Base-by-base conservation (phyloP, 2,888 invertebrate species). In the Leptinotarsa haldemani region DNA sequence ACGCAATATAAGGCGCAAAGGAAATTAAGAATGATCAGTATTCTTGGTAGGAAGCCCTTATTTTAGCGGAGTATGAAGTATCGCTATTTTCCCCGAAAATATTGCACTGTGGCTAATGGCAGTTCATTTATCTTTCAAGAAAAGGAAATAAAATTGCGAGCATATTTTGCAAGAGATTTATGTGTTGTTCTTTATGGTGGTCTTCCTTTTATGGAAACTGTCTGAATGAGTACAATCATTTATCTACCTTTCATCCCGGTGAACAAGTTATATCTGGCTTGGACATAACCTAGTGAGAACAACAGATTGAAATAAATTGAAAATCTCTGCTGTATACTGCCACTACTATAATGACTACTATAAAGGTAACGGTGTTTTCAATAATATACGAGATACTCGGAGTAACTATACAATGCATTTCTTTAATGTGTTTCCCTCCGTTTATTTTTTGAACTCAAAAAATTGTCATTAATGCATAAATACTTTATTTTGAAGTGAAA, bases 91-190 rank as follows among this genome's bases (percentile, higher is more conserved):
- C 40, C 9, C 30, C 61, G n/a, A 61, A 61, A 61, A 61, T 61
- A 40, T 61, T 40, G n/a, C 61, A n/a, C 15, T 30, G 40, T n/a
- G n/a, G 61, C 25, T 61, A 61, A 61, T 61, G 61, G n/a, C 61
- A 16, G 30, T 61, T 25, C 61, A 61, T 61, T 61, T 40, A 61
- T 61, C 61, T 30, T 61, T 30, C 61, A 30, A 40, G 30, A 9
- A 30, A 40, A 40, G 30, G 61, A 61, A 61, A 61, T 40, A 61
- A 40, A 61, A 61, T 40, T 61, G 40, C 61, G 30, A 13, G 61
- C 30, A 40, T 61, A 61, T 61, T 61, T 16, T 40, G 61, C n/a
- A 40, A 61, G 61, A 61, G 61, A 61, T 61, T 61, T 61, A 61
- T 61, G n/a, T n/a, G n/a, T 40, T 2, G n/a, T n/a, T 18, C 40